Evolutionary conservation across 2,888 invertebrate species (phyloP).

Genomic region (Doris montereyensis): DNA sequence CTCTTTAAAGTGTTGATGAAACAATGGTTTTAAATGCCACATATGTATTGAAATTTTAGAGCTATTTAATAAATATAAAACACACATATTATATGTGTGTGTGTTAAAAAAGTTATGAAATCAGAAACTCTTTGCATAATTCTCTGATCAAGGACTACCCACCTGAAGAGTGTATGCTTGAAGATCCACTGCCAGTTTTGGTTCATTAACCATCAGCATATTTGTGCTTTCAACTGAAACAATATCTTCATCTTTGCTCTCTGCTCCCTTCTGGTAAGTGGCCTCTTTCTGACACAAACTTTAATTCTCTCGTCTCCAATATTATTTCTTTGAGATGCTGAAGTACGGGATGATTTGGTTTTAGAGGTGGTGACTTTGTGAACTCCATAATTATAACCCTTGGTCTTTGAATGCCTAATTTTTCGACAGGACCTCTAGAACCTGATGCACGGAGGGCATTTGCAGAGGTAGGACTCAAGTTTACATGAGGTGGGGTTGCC

Average conservation of each 20-base stretch:
- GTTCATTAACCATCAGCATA: conserved; percentile 65
- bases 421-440: conserved; percentile 51
- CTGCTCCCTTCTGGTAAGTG: conserved; percentile 62
- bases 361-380: conserved; percentile 44
- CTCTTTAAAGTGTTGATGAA: too few relatives aligned
- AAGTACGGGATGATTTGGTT: conserved; percentile 27
- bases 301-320: conserved; percentile 59
- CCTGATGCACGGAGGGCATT: conserved; percentile 47
- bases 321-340: conserved; percentile 4
- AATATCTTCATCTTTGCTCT: conserved; percentile 65
- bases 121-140: too few relatives aligned
- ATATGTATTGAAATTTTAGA: too few relatives aligned
- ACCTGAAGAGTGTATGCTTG: conserved; percentile 70
- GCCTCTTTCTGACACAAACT: conserved; percentile 71
- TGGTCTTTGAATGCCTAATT: conserved; percentile 48
- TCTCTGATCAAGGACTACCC: too few relatives aligned
- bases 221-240: conserved; percentile 58
- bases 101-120: too few relatives aligned
- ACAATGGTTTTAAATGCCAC: too few relatives aligned
- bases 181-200: conserved; percentile 69
- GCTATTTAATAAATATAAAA: too few relatives aligned
- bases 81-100: too few relatives aligned
- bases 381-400: conserved; percentile 71
- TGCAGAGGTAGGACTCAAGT: conserved; percentile 26
- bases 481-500: background rate